phyloP scores from a whole-genome alignment of 1,140 invertebrate species.

The Cyclina sinensis region DNA sequence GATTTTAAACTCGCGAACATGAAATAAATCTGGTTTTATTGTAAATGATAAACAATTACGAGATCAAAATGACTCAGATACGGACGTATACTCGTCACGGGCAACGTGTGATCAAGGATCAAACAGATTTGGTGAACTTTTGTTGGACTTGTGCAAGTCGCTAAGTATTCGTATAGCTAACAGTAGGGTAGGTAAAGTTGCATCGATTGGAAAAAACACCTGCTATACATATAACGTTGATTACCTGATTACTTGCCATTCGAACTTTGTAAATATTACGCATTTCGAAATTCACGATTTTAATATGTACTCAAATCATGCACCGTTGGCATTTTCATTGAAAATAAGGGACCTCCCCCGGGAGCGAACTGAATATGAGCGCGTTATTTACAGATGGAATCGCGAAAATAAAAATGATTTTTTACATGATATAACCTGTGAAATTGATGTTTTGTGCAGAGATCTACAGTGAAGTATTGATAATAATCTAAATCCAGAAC shows the following conservation, averaged over 20 bases:
- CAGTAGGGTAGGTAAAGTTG: neutral
- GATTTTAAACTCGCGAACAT: slow-evolving; percentile 19
- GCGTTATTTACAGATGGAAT: neutral
- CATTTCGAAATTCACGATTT: slow-evolving; percentile 20
- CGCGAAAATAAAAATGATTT: neutral
- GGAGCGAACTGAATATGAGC: neutral
- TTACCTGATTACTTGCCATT: slow-evolving; percentile 2
- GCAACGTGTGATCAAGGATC: neutral
- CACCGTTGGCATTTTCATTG: neutral
- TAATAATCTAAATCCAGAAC: neutral
- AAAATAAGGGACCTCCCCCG: no score
- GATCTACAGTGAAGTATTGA: neutral
- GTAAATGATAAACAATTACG: neutral
- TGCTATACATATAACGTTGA: slow-evolving; percentile 32
- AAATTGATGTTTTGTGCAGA: no score
- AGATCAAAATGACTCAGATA: neutral
- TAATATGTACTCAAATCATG: no score
- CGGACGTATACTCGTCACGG: neutral
- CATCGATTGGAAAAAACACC: no score
- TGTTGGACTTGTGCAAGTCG: slow-evolving; percentile 47
- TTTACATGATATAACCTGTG: neutral
- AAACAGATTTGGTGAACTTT: no score
- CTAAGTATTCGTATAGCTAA: slow-evolving; percentile 15
- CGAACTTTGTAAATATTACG: slow-evolving; percentile 15
- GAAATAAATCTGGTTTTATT: slow-evolving; percentile 21